Evolutionary conservation across 2,113 vertebrate species (phyloP).

Genomic region (Pipa parva): DNA sequence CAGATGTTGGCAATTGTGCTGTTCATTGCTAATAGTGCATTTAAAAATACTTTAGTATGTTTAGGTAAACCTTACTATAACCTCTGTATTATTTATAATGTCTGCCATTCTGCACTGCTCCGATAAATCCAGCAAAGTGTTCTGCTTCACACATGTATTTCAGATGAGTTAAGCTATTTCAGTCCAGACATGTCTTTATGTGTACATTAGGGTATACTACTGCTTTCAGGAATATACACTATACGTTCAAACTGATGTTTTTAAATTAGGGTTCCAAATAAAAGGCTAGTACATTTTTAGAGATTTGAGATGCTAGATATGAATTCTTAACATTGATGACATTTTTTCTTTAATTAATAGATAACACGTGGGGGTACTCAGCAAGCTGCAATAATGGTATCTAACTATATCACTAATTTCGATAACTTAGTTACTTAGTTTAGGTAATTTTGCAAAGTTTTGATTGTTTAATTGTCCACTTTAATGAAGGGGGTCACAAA

Average conservation of each 20-base stretch:
- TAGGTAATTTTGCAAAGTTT: too few species aligned
- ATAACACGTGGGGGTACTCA: too few species aligned
- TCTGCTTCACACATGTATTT: slow-evolving; percentile 11
- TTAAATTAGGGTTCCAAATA: too few species aligned
- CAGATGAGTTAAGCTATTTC: slow-evolving; percentile 6
- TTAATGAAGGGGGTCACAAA: slow-evolving; percentile 15
- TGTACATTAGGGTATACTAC: too few species aligned
- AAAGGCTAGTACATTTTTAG: too few species aligned
- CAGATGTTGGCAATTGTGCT: slow-evolving; percentile 41
- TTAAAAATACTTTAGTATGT: slow-evolving; percentile 42
- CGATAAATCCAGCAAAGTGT: slow-evolving; percentile 10
- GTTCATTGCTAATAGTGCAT: slow-evolving; percentile 41
- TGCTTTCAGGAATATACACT: not conserved
- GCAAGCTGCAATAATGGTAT: too few species aligned
- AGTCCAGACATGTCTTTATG: slow-evolving; percentile 1
- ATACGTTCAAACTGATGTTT: not conserved
- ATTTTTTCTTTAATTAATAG: too few species aligned
- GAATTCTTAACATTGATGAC: too few species aligned
- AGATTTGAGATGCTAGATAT: too few species aligned
- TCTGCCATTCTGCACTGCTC: not conserved
- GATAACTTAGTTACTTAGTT: too few species aligned
- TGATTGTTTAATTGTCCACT: slow-evolving; percentile 25
- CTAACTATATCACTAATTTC: too few species aligned
- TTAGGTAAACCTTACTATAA: slow-evolving; percentile 38
- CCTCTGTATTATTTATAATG: slow-evolving; percentile 38